These are phyloP conservation scores for Nomada hirtipes DNA, from an alignment of 2,888 invertebrate genomes.

Conservation along the genomic window DNA sequence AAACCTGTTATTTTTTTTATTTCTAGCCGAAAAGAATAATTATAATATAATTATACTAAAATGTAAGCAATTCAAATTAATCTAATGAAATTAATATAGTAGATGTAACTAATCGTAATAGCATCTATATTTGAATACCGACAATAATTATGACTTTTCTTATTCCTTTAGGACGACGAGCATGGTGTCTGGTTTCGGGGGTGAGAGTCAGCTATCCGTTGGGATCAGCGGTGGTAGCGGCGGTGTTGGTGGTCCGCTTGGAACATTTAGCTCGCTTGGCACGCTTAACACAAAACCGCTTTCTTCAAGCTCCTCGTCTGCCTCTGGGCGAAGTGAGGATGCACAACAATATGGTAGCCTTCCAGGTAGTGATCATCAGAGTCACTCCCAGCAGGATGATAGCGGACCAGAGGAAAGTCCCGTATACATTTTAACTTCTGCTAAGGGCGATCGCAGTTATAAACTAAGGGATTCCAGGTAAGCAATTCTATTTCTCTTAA, in stretches of 20 bases:
- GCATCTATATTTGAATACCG: constrained; percentile 80
- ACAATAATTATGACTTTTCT: constrained; percentile 80
- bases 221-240: constrained; percentile 71
- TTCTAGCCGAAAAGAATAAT: neutral
- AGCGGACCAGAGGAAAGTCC: constrained; percentile 83
- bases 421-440: constrained; percentile 81
- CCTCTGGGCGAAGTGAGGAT: constrained; percentile 82
- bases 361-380: constrained; percentile 80
- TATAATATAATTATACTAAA: neutral
- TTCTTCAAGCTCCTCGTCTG: constrained; percentile 82
- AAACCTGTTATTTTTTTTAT: neutral
- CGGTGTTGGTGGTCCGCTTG: constrained; percentile 78
- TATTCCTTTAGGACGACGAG: constrained; percentile 81
- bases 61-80: neutral
- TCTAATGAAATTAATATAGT: neutral
- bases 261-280: constrained; percentile 54
- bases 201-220: constrained; percentile 69
- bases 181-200: constrained; percentile 78
- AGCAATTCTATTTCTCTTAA: neutral
- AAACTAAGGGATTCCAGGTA: constrained; percentile 91
- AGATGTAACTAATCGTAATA: constrained; percentile 3
- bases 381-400: constrained; percentile 81
- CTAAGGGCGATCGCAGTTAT: constrained; percentile 85
- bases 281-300: constrained; percentile 74
- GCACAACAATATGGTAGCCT: constrained; percentile 77